Base-by-base conservation (phyloP, 2,888 invertebrate genomes). In the Xestia ashworthii region DNA sequence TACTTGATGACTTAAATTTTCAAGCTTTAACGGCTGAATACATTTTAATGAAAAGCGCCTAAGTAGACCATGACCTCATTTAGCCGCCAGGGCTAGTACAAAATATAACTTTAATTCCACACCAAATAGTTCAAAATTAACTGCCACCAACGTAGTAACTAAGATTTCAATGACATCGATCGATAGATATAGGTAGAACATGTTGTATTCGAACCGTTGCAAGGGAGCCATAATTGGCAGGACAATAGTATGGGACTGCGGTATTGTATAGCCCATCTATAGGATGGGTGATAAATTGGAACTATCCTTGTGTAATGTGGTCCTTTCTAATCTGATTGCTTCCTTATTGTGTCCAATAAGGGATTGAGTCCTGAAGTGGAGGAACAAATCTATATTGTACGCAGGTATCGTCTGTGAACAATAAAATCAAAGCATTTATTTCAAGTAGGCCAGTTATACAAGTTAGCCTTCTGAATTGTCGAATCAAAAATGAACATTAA, bases 271-370 rank as follows among this genome's bases (percentile, higher is more conserved):
- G 44, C 8, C 53, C 58, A 78, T 81, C 68, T 77, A 46, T 44
- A 38, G 68, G 11, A 65, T 48, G 68, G 72, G 65, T 73, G 67
- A 78, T 81, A 73, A 62, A 73, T 81, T 78, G 41, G 69, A 50
- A 67, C 60, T 71, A 71, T 48, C n/a, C 46, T 22, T 6, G 72
- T 48, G 50, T 78, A 71, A 70, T 76, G 48, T 71, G 41, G 32
- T 41, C 66, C 58, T 84, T 68, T 50, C 71, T 38, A 46, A 75
- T 84, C 75, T 68, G 75, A 67, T 79, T 77, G 82, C 64, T 77
- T 74, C 53, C 71, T 62, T 53, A 64, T 74, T 77, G 62, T 55
- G 69, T 71, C 46, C 38, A 53, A 46, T 78, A 60, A 25, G 1
- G 48, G 46, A 22, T 25, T 19, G 38, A 3, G 41, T 9, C 25